Evolutionary conservation across 64 coral and sea anemone species (phyloP).

Genomic region (Acropora yongei): DNA sequence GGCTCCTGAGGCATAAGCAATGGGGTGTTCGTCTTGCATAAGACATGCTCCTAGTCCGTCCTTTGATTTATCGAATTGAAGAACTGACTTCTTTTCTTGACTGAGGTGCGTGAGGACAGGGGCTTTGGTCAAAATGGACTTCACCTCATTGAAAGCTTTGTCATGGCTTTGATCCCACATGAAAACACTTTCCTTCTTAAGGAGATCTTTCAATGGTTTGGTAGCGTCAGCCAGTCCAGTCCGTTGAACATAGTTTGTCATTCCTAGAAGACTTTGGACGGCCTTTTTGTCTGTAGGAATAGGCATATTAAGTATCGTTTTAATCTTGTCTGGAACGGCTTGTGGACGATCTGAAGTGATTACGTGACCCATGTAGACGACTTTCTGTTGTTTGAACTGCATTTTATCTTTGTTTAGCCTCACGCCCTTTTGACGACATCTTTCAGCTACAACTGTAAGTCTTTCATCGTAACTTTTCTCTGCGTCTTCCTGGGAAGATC

Average conservation of each 20-base stretch:
- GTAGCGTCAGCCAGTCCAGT: conserved; percentile 15
- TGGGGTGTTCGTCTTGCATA: conserved; percentile 10
- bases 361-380: too few relatives aligned
- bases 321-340: conserved; percentile 17
- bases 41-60: conserved; percentile 18
- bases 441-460: too few relatives aligned
- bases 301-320: conserved; percentile 50
- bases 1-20: conserved; percentile 26
- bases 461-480: too few relatives aligned
- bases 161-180: conserved; percentile 45
- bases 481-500: background rate
- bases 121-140: background rate
- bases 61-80: conserved; percentile 38
- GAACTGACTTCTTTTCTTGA: background rate
- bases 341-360: too few relatives aligned
- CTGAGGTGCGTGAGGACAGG: conserved; percentile 13
- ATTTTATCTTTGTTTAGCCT: too few relatives aligned
- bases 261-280: too few relatives aligned
- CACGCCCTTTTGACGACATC: too few relatives aligned
- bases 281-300: background rate
- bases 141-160: background rate
- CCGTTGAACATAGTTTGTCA: background rate
- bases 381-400: too few relatives aligned
- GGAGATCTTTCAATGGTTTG: conserved; percentile 18
- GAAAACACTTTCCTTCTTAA: conserved; percentile 53